A percentile compares a stretch with the other conserved stretches of the same genome.
Conservation (phyloP, 92 coral and sea anemone species). For the Paramuricea clavata region DNA sequence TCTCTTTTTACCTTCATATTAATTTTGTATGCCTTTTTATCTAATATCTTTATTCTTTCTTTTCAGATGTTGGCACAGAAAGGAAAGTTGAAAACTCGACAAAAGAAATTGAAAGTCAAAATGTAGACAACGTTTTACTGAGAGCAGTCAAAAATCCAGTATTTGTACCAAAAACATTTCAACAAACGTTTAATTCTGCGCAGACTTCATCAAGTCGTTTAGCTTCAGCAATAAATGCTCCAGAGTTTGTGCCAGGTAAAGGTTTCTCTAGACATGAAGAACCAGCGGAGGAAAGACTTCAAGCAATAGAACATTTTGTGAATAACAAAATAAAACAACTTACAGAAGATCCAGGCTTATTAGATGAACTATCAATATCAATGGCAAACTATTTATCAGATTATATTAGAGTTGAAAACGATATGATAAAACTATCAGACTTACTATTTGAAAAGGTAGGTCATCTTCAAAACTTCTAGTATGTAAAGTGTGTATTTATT, state of each 20-base stretch:
- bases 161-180: slow-evolving; percentile 25
- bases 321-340: slow-evolving; percentile 29
- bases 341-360: slow-evolving; percentile 37
- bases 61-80: slow-evolving; percentile 5
- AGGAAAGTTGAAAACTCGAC: neutral
- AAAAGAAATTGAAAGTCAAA: neutral
- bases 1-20: no score
- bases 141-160: slow-evolving; percentile 28
- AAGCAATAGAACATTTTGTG: slow-evolving; percentile 18
- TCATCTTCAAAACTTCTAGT: neutral
- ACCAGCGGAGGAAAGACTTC: neutral
- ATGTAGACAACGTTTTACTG: neutral
- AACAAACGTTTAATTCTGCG: neutral
- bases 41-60: no score
- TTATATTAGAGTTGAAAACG: slow-evolving; percentile 24
- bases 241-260: slow-evolving; percentile 43
- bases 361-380: slow-evolving; percentile 28
- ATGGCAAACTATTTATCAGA: slow-evolving; percentile 39
- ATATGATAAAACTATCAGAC: slow-evolving; percentile 21
- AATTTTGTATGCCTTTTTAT: neutral
- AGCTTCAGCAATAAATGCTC: slow-evolving; percentile 48
- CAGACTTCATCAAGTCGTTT: neutral
- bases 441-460: slow-evolving; percentile 41
- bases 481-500: neutral
- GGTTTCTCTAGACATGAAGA: neutral